phyloP scores from a whole-genome alignment of 2,113 vertebrate species.

The Neogale vison region DNA sequence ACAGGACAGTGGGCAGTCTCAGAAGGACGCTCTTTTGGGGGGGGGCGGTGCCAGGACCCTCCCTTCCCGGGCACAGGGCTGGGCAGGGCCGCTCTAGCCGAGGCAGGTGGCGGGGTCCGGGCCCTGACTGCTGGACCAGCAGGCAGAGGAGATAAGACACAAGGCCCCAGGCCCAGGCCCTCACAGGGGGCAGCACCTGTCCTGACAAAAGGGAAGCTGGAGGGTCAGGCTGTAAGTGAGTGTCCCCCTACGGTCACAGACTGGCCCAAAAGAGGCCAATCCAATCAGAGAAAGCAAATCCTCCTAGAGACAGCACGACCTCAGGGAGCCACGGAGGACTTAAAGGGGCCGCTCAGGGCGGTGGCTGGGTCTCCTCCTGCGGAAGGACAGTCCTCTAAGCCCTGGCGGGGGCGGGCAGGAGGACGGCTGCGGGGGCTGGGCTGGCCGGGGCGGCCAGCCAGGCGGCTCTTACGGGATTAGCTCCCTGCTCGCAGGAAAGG shows the following conservation, averaged over 20 bases:
- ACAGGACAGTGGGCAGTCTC: background rate
- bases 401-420: slow-evolving; percentile 20
- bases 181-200: background rate
- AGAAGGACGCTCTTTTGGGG: background rate
- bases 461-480: slow-evolving; percentile 73
- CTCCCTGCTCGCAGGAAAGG: slow-evolving; percentile 66
- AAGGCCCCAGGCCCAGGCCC: background rate
- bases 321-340: slow-evolving; percentile 63
- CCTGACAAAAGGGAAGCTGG: background rate
- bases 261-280: slow-evolving; percentile 72
- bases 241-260: background rate
- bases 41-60: background rate
- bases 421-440: background rate
- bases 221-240: background rate
- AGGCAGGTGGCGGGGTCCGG: background rate
- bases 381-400: slow-evolving; percentile 72
- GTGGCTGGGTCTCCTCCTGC: slow-evolving; percentile 47
- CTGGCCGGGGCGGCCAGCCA: slow-evolving; percentile 47
- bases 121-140: background rate
- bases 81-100: background rate
- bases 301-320: slow-evolving; percentile 68
- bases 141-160: background rate
- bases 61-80: background rate
- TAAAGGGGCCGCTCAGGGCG: slow-evolving; percentile 62
- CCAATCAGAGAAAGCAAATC: slow-evolving; percentile 77